These are phyloP conservation scores for Fissipunctia ypsillon DNA, from an alignment of 2,888 invertebrate genomes.

Conservation along the genomic window DNA sequence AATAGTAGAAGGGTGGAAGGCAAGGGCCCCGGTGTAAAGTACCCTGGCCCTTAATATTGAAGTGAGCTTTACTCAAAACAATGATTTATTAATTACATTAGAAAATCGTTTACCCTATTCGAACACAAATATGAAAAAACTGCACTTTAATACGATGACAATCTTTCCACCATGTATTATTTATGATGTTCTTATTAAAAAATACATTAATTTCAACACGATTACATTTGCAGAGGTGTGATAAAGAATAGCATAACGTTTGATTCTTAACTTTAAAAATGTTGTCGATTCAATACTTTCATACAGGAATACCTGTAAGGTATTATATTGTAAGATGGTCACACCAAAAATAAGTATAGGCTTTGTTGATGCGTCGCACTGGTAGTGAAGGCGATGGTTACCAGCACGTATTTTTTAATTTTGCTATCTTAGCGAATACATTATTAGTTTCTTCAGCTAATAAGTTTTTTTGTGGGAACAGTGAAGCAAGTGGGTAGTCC, in stretches of 20 bases:
- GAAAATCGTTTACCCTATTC: background rate
- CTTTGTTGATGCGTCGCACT: constrained; percentile 6
- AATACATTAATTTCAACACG: background rate
- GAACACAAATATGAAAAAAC: background rate
- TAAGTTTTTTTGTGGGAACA: constrained; percentile 17
- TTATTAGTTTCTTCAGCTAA: background rate
- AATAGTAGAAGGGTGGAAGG: background rate
- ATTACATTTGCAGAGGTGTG: constrained; percentile 16
- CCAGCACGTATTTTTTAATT: background rate
- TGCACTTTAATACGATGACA: background rate
- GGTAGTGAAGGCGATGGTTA: constrained; percentile 10
- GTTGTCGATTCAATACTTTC: constrained; percentile 5
- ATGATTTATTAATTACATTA: background rate
- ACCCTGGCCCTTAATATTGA: background rate
- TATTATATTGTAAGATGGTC: constrained; percentile 9
- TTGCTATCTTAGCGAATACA: background rate
- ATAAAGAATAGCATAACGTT: constrained; percentile 16
- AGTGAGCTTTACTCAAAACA: background rate
- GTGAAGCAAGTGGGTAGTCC: constrained; percentile 1
- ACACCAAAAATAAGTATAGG: constrained; percentile 28
- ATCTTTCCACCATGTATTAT: constrained; percentile 11
- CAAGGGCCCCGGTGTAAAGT: background rate
- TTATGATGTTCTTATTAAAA: constrained; percentile 8
- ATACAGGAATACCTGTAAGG: constrained; percentile 6
- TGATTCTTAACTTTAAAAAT: constrained; percentile 11